These are phyloP conservation scores for Latheticus oryzae DNA, from an alignment of 2,888 invertebrate species.

Conservation along the genomic window DNA sequence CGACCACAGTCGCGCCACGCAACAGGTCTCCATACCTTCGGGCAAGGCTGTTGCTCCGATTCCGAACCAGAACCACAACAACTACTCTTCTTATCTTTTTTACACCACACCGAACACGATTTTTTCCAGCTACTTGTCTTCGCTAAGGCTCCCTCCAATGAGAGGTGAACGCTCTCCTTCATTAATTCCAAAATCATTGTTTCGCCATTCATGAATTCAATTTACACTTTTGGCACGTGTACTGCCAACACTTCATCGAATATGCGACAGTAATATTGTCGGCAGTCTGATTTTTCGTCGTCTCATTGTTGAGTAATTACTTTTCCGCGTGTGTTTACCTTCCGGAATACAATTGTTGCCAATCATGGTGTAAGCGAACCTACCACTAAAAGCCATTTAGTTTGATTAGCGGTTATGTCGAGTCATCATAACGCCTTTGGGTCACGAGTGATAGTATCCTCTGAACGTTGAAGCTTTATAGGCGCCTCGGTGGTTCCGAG, in stretches of 20 bases:
- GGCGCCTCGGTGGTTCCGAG: no score
- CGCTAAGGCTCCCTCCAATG: neutral
- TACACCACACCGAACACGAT: constrained; percentile 21
- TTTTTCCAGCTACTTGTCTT: constrained; percentile 37
- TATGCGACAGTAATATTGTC: constrained; percentile 23
- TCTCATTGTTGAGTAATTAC: no score
- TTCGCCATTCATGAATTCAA: constrained; percentile 25
- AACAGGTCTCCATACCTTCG: constrained; percentile 31
- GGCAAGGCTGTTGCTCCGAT: constrained; percentile 39
- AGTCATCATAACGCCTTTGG: constrained; percentile 48
- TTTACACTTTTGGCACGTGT: constrained; percentile 26
- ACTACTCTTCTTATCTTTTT: constrained; percentile 10
- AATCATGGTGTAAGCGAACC: constrained; percentile 42
- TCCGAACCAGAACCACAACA: constrained; percentile 14
- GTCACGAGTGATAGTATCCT: no score
- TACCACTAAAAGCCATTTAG: constrained; percentile 47
- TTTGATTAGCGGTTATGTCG: constrained; percentile 49
- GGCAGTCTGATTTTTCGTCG: constrained; percentile 12
- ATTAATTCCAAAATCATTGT: constrained; percentile 20
- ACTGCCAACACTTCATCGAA: constrained; percentile 7
- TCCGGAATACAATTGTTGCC: no score
- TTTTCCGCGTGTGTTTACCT: constrained; percentile 17
- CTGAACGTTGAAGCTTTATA: no score
- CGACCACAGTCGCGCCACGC: no score
- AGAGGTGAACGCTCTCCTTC: constrained; percentile 19